Conservation (phyloP, 2,797 vertebrate genomes). For the Allochrocebus solatus region DNA sequence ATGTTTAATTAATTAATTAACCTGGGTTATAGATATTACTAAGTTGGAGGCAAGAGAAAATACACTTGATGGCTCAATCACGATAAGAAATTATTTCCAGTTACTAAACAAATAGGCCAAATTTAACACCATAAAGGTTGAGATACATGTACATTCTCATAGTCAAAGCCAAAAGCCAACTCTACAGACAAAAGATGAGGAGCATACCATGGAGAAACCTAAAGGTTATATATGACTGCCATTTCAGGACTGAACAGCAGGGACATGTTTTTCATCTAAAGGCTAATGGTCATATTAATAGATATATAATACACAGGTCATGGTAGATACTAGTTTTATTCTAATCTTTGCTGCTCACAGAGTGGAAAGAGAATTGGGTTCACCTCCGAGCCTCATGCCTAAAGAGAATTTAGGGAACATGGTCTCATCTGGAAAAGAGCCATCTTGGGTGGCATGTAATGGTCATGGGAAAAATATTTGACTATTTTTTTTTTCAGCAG, state of each 20-base stretch:
- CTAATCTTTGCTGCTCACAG: not conserved
- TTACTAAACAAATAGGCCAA: not conserved
- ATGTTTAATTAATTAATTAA: not conserved
- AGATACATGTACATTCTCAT: not conserved
- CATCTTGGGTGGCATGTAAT: not conserved
- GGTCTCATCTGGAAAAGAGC: not conserved
- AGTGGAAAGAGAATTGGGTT: not conserved
- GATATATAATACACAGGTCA: not conserved
- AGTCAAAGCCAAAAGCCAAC: not conserved
- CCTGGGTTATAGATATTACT: not conserved
- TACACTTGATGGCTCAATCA: not conserved
- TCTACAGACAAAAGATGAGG: not conserved
- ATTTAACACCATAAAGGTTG: not conserved
- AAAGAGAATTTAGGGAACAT: not conserved
- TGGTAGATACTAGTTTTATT: not conserved
- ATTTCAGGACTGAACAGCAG: not conserved
- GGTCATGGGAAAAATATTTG: not conserved
- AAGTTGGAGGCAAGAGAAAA: not conserved
- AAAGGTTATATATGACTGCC: not conserved
- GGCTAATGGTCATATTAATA: not conserved
- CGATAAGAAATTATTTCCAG: not conserved
- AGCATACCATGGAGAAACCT: not conserved
- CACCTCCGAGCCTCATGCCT: not conserved
- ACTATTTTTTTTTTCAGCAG: slow-evolving; percentile 1
- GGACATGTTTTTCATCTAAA: not conserved